Percentiles rank a stretch among this genome's conserved stretches.
phyloP scores from a whole-genome alignment of 1,140 invertebrate species.

The Ceratitis capitata region DNA sequence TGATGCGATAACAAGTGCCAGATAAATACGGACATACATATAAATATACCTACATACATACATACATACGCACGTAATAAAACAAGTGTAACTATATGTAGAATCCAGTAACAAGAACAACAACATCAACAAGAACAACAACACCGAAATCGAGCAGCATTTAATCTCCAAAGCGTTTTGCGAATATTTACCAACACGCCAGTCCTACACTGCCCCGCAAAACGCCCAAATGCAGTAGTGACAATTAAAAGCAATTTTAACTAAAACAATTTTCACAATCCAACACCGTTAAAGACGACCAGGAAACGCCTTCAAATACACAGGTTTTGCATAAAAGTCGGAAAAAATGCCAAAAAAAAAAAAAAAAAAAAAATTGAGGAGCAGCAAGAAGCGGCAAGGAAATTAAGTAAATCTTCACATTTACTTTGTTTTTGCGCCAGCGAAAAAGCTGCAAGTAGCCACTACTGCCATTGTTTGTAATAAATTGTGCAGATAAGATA shows the following conservation, averaged over 20 bases:
- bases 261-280: neutral
- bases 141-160: too few relatives aligned
- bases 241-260: constrained; percentile 21
- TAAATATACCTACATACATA: neutral
- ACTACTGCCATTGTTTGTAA: constrained; percentile 25
- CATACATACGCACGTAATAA: neutral
- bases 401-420: neutral
- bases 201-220: neutral
- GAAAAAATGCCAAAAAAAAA: neutral
- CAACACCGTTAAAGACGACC: neutral
- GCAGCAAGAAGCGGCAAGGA: neutral
- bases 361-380: too few relatives aligned
- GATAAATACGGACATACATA: neutral
- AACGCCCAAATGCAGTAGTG: neutral
- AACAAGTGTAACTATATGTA: neutral
- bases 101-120: neutral
- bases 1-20: too few relatives aligned
- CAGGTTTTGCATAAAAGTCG: neutral
- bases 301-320: neutral
- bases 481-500: constrained; percentile 34
- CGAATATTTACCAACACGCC: neutral
- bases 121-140: neutral
- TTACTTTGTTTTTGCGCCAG: neutral
- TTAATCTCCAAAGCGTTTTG: neutral
- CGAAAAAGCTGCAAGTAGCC: neutral